Percentiles rank a stretch among this genome's conserved stretches.
These are phyloP conservation scores for Drosophila tristis DNA, from an alignment of 1,140 invertebrate species.

Conservation along the genomic window DNA sequence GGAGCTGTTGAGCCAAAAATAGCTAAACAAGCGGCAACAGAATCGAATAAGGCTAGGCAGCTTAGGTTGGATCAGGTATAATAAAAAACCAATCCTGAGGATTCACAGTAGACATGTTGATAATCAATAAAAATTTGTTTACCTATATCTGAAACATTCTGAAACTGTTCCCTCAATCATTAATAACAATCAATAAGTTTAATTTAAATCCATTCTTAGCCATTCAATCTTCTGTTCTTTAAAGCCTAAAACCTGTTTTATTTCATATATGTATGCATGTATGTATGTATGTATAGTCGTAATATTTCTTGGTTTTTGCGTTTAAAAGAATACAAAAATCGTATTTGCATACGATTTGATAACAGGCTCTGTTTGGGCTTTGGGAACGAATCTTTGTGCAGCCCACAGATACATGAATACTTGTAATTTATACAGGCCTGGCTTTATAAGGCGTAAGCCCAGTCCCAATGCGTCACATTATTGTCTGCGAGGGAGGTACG, in stretches of 20 bases:
- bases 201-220: slow-evolving; percentile 7
- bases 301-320: slow-evolving; percentile 52
- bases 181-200: slow-evolving; percentile 15
- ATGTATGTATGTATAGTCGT: slow-evolving; percentile 11
- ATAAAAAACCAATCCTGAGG: neutral
- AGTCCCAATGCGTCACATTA: slow-evolving; percentile 45
- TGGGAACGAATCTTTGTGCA: slow-evolving; percentile 38
- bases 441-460: slow-evolving; percentile 26
- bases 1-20: slow-evolving; percentile 1
- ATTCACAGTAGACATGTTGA: too few relatives aligned
- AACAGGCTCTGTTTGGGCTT: slow-evolving; percentile 46
- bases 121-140: neutral
- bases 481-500: slow-evolving; percentile 27
- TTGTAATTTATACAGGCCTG: slow-evolving; percentile 13
- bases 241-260: slow-evolving; percentile 57
- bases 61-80: neutral
- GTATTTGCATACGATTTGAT: slow-evolving; percentile 77
- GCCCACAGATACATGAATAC: slow-evolving; percentile 18
- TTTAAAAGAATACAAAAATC: slow-evolving; percentile 54
- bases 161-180: slow-evolving; percentile 11
- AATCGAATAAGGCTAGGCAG: neutral
- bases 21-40: neutral
- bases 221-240: slow-evolving; percentile 21
- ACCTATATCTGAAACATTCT: neutral
- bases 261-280: slow-evolving; percentile 26